Conservation (phyloP, 2,797 vertebrate genomes). For the Melopsittacus undulatus region DNA sequence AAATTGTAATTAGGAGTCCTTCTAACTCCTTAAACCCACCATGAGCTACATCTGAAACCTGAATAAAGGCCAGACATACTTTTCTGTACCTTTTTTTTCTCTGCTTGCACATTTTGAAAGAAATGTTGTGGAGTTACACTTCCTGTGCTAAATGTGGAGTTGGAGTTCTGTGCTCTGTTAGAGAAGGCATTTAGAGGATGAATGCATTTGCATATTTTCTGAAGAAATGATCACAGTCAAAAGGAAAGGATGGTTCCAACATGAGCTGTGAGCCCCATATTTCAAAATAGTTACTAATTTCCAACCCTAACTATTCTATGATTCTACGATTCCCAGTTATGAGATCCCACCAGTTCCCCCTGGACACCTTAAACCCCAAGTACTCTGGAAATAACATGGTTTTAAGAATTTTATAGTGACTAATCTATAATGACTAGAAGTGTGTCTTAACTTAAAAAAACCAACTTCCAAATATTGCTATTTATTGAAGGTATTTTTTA, state of each 20-base stretch:
- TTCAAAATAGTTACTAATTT: not conserved
- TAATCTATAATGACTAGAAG: not conserved
- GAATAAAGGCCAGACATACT: constrained; percentile 20
- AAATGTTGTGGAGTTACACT: constrained; percentile 43
- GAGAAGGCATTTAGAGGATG: constrained; percentile 47
- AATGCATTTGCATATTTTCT: constrained; percentile 61
- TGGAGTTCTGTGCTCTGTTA: constrained; percentile 44
- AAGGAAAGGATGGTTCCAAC: constrained; percentile 6
- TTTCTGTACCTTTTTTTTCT: constrained; percentile 32
- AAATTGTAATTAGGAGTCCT: not conserved
- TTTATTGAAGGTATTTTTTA: not conserved
- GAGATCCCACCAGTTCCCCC: not conserved
- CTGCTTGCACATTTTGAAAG: constrained; percentile 24
- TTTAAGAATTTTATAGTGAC: not conserved
- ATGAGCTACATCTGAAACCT: not conserved
- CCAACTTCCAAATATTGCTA: not conserved
- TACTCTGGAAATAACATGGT: not conserved
- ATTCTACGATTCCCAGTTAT: not conserved
- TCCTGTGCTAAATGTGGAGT: constrained; percentile 61
- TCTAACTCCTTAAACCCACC: not conserved
- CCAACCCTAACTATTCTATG: not conserved
- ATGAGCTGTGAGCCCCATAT: not conserved
- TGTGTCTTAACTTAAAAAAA: not conserved
- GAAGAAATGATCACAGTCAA: constrained; percentile 31
- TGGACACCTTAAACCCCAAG: not conserved